Conservation (phyloP, 2,888 invertebrate species). For the Diarsia rubi region DNA sequence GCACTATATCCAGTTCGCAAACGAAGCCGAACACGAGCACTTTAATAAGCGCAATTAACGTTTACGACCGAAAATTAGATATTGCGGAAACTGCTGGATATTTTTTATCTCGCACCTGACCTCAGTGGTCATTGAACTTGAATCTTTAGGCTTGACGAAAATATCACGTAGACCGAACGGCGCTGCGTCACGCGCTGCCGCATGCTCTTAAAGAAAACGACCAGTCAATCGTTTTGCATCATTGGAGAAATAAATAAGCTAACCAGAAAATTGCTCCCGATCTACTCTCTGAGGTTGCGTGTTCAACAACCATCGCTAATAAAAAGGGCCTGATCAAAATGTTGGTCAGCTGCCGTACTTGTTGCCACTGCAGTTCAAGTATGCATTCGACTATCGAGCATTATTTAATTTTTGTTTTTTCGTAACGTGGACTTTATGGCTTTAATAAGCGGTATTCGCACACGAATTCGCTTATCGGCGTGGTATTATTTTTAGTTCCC, state of each 20-base stretch:
- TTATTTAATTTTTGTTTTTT: conserved; percentile 73
- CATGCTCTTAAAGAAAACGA: conserved; percentile 66
- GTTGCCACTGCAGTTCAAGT: conserved; percentile 50
- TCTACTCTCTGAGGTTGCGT: conserved; percentile 58
- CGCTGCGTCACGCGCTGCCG: conserved; percentile 78
- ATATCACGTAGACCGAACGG: conserved; percentile 81
- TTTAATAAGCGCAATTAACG: conserved; percentile 81
- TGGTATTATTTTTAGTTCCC: conserved; percentile 76
- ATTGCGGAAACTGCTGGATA: conserved; percentile 78
- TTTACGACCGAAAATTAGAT: conserved; percentile 86
- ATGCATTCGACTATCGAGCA: conserved; percentile 56
- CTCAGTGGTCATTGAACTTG: conserved; percentile 85
- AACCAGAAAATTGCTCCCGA: conserved; percentile 73
- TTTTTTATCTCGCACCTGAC: conserved; percentile 82
- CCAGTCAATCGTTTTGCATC: conserved; percentile 69
- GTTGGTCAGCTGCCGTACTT: conserved; percentile 56
- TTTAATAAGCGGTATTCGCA: conserved; percentile 71
- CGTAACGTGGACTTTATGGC: conserved; percentile 73
- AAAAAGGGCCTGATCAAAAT: conserved; percentile 50
- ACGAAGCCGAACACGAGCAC: conserved; percentile 65
- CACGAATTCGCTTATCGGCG: conserved; percentile 78
- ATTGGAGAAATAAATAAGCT: conserved; percentile 69
- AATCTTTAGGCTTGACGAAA: conserved; percentile 75
- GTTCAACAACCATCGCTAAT: conserved; percentile 53
- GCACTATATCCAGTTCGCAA: conserved; percentile 48